Base-by-base conservation (phyloP, 2,888 invertebrate genomes). In the Cosmia pyralina region DNA sequence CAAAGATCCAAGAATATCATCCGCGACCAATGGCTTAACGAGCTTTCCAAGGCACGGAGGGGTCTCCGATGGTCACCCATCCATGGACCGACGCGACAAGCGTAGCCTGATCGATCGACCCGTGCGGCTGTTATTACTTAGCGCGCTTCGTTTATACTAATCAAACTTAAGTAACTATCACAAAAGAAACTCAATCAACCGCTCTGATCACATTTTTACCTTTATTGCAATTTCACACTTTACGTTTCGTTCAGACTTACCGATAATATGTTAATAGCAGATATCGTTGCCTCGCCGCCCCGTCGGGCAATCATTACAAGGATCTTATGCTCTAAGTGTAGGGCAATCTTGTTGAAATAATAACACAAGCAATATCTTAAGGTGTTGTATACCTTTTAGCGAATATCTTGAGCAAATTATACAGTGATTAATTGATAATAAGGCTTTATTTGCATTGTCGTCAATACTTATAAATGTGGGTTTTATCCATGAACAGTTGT, bases 231-330 rank as follows among this genome's bases (percentile, higher is more conserved):
- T 72, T 76, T 86, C 75, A 80, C 85, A 80, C 82, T 71, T 69
- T 60, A 48, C 50, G 64, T 67, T 80, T 73, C 41, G 72, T 69
- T 75, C 55, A 69, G 67, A 75, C 62, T 59, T 50, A 22, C 41
- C 81, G 64, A 82, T 82, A 84, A 83, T 76, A 80, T 79, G 79
- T 65, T 85, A 84, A 87, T 81, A 41, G 34, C 41, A 59, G 64
- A 71, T 81, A 86, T 79, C 79, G 67, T 44, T 55, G 48, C 46
- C 55, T 60, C 72, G 85, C 88, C 72, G 28, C 10, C 6, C 88
- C 72, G 28, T 11, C 6, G 73, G 85, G 76, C 79, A 76, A 81
- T 75, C 79, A 86, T 88, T 88, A 81, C 69, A 64, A n/a, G 48
- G 75, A 84, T 87, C 79, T 71, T 60, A 72, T 72, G 34, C 55